phyloP scores from a whole-genome alignment of 2,797 vertebrate genomes.

The Argentina silus region DNA sequence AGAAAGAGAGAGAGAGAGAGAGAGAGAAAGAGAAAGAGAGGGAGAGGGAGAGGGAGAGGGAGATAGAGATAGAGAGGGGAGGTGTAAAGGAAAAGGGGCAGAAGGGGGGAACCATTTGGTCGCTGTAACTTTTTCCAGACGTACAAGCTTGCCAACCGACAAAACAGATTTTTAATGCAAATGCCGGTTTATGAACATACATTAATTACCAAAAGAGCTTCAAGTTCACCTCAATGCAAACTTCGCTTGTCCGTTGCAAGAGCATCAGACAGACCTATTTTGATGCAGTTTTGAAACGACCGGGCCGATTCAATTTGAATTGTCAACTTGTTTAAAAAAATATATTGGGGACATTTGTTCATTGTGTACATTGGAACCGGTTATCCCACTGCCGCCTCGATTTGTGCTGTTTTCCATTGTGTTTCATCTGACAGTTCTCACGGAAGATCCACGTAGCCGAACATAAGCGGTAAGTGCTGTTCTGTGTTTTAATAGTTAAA shows the following conservation, averaged over 20 bases:
- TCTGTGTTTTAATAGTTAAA: background rate
- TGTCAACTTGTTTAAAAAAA: background rate
- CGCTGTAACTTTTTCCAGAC: constrained; percentile 45
- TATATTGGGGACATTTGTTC: background rate
- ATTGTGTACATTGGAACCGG: background rate
- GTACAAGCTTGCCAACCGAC: constrained; percentile 28
- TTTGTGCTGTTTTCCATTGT: background rate
- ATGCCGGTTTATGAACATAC: constrained; percentile 14
- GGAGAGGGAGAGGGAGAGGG: too few species aligned
- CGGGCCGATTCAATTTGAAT: background rate
- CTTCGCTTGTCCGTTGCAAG: background rate
- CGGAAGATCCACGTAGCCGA: constrained; percentile 29
- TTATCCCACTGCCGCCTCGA: background rate
- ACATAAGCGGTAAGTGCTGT: constrained; percentile 33
- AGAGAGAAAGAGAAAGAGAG: too few species aligned
- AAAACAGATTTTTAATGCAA: background rate
- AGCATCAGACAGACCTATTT: background rate
- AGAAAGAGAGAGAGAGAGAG: constrained; percentile 8
- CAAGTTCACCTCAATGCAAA: background rate
- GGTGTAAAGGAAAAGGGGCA: constrained; percentile 12
- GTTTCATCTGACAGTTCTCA: constrained; percentile 14
- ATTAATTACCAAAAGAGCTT: constrained; percentile 12
- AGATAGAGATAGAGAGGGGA: background rate
- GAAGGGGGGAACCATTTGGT: constrained; percentile 23
- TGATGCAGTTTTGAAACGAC: background rate